Evolutionary conservation across 2,888 invertebrate genomes (phyloP).

Genomic region (Helicoverpa assulta): DNA sequence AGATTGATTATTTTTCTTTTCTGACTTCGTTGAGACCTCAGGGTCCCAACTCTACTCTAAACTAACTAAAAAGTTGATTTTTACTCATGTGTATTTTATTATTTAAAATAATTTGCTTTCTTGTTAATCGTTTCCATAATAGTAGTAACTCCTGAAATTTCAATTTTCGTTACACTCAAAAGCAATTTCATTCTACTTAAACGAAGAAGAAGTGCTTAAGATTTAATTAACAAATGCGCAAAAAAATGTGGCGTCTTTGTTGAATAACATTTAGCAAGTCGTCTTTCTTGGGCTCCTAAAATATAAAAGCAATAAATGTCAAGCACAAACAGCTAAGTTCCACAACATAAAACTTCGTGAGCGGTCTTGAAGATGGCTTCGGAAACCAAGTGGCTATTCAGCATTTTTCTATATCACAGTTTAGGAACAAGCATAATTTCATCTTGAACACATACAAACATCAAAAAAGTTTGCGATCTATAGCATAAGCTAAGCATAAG

Average conservation of each 20-base stretch:
- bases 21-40: too few species aligned
- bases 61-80: too few species aligned
- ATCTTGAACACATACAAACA: not conserved
- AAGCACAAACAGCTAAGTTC: conserved; percentile 84
- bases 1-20: too few species aligned
- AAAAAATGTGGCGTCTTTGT: conserved; percentile 60
- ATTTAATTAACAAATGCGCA: conserved; percentile 25
- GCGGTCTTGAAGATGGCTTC: conserved; percentile 73
- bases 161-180: not conserved
- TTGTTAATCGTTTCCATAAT: not conserved
- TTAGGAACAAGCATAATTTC: conserved; percentile 50
- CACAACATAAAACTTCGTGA: conserved; percentile 85
- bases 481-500: too few species aligned
- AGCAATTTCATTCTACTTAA: not conserved
- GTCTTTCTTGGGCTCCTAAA: conserved; percentile 80
- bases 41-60: too few species aligned
- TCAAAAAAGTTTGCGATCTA: too few species aligned
- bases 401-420: conserved; percentile 78
- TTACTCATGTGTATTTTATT: too few species aligned
- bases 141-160: not conserved
- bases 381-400: conserved; percentile 77
- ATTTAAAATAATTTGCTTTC: not conserved
- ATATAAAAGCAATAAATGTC: conserved; percentile 87
- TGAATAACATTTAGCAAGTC: conserved; percentile 75
- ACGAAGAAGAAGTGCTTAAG: conserved; percentile 5